These are phyloP conservation scores for Malachius bipustulatus DNA, from an alignment of 2,888 invertebrate genomes.

Conservation along the genomic window DNA sequence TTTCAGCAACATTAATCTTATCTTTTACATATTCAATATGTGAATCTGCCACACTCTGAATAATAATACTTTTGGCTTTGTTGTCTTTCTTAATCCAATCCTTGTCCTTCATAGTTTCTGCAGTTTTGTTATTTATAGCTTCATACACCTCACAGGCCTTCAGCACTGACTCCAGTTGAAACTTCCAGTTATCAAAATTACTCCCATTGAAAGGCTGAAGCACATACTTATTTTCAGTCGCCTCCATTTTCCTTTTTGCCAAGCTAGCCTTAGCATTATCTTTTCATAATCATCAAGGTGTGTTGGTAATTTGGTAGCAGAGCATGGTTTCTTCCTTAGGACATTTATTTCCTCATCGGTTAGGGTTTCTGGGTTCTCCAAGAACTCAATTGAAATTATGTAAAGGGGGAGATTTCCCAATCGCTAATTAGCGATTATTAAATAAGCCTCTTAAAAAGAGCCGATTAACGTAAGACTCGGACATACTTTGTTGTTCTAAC, in stretches of 20 bases:
- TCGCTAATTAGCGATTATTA: no score
- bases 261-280: not conserved
- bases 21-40: conserved; percentile 18
- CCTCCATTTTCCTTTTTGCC: no score
- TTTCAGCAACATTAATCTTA: conserved; percentile 15
- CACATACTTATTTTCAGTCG: conserved; percentile 8
- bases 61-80: conserved; percentile 12
- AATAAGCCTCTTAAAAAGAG: no score
- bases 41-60: conserved; percentile 16
- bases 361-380: no score
- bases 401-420: no score
- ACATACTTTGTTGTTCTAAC: no score
- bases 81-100: conserved; percentile 14
- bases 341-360: no score
- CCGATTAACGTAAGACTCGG: no score
- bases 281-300: no score
- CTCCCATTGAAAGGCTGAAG: conserved; percentile 14
- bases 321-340: no score
- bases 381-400: no score
- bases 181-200: conserved; percentile 16
- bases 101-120: conserved; percentile 5
- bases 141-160: conserved; percentile 9
- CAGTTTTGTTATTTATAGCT: conserved; percentile 8
- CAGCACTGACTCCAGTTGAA: conserved; percentile 11
- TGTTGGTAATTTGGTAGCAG: no score